Percentiles rank a stretch among this genome's conserved stretches.
phyloP scores from a whole-genome alignment of 1,140 invertebrate species.

The Atta colombica region DNA sequence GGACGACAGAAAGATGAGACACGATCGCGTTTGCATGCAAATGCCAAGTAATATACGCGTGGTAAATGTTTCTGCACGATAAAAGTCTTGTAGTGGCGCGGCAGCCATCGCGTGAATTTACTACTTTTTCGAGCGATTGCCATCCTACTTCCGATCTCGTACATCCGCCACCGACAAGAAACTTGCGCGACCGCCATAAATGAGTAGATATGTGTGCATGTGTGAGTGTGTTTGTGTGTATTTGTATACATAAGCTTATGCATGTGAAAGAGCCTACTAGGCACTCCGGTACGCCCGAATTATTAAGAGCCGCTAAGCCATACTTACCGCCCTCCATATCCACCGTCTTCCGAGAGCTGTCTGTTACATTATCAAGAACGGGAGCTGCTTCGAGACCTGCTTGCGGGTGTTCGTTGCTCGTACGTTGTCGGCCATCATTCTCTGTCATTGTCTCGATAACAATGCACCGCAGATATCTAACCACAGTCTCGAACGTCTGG shows the following conservation, averaged over 20 bases:
- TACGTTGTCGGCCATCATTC: constrained; percentile 54
- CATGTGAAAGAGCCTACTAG: constrained; percentile 62
- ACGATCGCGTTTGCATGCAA: constrained; percentile 81
- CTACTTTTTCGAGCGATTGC: constrained; percentile 66
- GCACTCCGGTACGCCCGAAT: constrained; percentile 78
- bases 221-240: not conserved
- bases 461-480: constrained; percentile 48
- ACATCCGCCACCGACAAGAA: constrained; percentile 15
- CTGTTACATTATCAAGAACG: constrained; percentile 80
- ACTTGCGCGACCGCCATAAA: constrained; percentile 61
- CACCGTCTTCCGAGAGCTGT: constrained; percentile 67
- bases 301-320: constrained; percentile 83
- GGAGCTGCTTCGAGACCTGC: constrained; percentile 13
- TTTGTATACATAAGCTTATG: constrained; percentile 31
- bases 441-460: constrained; percentile 61
- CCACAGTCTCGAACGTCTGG: constrained; percentile 35
- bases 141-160: not conserved
- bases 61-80: constrained; percentile 82
- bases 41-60: constrained; percentile 63
- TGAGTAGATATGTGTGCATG: constrained; percentile 39
- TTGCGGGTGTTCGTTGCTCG: constrained; percentile 48
- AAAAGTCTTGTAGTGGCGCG: constrained; percentile 78
- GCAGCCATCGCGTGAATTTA: constrained; percentile 78
- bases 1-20: constrained; percentile 70
- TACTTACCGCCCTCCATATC: constrained; percentile 73